Percentiles rank a stretch among this genome's conserved stretches.
Conservation (phyloP, 2,888 invertebrate genomes). For the Ctenicera cuprea region DNA sequence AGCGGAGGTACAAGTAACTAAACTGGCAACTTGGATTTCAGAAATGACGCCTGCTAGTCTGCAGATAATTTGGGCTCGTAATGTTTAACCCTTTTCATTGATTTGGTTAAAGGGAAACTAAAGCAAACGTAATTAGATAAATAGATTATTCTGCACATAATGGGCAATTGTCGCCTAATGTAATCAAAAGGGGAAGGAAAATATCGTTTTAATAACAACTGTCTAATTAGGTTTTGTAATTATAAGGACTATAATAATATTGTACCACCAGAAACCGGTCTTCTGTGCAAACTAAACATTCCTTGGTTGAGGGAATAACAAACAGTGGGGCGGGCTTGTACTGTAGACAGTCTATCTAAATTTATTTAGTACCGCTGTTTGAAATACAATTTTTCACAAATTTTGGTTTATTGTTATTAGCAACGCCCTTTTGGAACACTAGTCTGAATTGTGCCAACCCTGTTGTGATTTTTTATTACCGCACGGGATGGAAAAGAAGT, state of each 20-base stretch:
- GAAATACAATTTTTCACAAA: no score
- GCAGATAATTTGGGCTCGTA: background rate
- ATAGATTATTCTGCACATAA: background rate
- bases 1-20: no score
- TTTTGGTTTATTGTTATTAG: constrained; percentile 3
- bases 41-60: background rate
- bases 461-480: background rate
- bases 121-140: constrained; percentile 22
- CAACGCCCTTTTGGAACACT: background rate
- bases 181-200: background rate
- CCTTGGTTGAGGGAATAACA: background rate
- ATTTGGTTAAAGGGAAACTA: background rate
- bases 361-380: background rate
- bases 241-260: background rate
- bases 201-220: constrained; percentile 7
- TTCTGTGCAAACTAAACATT: constrained; percentile 3
- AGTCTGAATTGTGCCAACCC: constrained; percentile 1
- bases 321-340: no score
- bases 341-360: no score
- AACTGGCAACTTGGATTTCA: background rate
- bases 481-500: background rate
- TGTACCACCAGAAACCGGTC: background rate
- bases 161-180: background rate
- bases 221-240: constrained; percentile 20
- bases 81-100: background rate